phyloP scores from a whole-genome alignment of 2,888 invertebrate species.

The Sclerodermus sp. region DNA sequence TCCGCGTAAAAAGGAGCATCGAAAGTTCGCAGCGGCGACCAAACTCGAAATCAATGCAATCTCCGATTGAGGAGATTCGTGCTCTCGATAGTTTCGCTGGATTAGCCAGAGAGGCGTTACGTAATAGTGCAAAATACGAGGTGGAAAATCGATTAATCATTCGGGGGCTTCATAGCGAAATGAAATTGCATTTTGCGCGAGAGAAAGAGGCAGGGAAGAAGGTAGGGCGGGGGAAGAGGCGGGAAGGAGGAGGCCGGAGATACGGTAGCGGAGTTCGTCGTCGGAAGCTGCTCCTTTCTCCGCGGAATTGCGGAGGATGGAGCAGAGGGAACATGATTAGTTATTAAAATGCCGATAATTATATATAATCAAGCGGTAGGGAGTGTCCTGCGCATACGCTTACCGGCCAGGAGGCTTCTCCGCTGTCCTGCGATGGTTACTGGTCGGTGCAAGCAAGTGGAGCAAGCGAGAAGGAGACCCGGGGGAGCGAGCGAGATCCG shows the following conservation, averaged over 20 bases:
- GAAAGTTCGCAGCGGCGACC: too few species aligned
- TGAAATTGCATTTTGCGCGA: too few species aligned
- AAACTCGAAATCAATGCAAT: too few species aligned
- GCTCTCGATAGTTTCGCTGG: too few species aligned
- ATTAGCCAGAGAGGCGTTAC: too few species aligned
- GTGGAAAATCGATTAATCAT: neutral
- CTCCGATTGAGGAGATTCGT: too few species aligned
- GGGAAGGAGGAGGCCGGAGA: constrained; percentile 28
- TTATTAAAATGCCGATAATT: constrained; percentile 58
- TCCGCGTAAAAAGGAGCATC: too few species aligned
- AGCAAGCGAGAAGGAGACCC: constrained; percentile 10
- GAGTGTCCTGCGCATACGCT: constrained; percentile 52
- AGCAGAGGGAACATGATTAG: constrained; percentile 53
- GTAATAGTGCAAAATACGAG: too few species aligned
- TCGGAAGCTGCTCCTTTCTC: constrained; percentile 54
- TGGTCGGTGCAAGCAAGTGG: constrained; percentile 21
- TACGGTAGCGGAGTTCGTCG: constrained; percentile 52
- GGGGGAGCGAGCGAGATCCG: constrained; percentile 22
- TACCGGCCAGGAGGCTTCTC: constrained; percentile 25
- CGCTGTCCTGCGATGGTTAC: constrained; percentile 18
- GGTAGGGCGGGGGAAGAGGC: constrained; percentile 11
- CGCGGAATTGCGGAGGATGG: constrained; percentile 41
- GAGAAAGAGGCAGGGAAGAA: neutral
- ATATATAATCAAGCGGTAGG: constrained; percentile 56
- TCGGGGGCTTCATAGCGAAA: neutral